Conservation (phyloP, 2,797 vertebrate genomes). For the Miichthys miiuy region DNA sequence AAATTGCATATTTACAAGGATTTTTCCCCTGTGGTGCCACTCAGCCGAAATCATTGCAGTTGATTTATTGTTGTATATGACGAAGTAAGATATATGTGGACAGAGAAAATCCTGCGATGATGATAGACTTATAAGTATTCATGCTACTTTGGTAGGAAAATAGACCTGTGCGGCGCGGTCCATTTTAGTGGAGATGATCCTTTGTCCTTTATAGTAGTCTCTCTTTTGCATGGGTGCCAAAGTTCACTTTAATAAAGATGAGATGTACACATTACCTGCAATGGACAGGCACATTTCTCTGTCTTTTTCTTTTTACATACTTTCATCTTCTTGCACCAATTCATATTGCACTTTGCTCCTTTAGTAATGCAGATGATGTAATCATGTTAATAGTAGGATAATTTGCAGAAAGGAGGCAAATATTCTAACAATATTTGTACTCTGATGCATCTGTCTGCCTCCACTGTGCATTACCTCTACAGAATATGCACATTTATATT, state of each 20-base stretch:
- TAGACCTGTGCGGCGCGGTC: not conserved
- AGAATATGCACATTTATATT: conserved; percentile 73
- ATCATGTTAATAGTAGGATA: conserved; percentile 24
- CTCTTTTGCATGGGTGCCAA: conserved; percentile 2
- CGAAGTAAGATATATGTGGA: conserved; percentile 17
- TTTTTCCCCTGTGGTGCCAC: conserved; percentile 32
- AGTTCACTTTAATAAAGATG: conserved; percentile 22
- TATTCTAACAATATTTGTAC: conserved; percentile 37
- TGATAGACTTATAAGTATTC: conserved; percentile 15
- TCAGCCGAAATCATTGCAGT: conserved; percentile 19
- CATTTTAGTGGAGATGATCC: not conserved
- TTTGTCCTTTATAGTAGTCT: conserved; percentile 10
- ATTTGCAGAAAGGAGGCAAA: conserved; percentile 26
- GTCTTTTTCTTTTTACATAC: not conserved
- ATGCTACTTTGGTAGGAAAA: not conserved
- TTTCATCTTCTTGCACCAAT: conserved; percentile 13
- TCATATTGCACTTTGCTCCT: conserved; percentile 15
- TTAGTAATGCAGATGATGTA: conserved; percentile 18
- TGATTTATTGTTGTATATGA: conserved; percentile 37
- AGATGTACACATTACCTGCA: not conserved
- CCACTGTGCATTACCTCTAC: conserved; percentile 43
- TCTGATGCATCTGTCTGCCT: conserved; percentile 48
- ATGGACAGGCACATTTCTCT: not conserved
- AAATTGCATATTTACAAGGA: conserved; percentile 41
- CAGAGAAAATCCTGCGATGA: conserved; percentile 1